These are phyloP conservation scores for Gallinago paraguaiae DNA, from an alignment of 2,113 vertebrate species.

Conservation along the genomic window DNA sequence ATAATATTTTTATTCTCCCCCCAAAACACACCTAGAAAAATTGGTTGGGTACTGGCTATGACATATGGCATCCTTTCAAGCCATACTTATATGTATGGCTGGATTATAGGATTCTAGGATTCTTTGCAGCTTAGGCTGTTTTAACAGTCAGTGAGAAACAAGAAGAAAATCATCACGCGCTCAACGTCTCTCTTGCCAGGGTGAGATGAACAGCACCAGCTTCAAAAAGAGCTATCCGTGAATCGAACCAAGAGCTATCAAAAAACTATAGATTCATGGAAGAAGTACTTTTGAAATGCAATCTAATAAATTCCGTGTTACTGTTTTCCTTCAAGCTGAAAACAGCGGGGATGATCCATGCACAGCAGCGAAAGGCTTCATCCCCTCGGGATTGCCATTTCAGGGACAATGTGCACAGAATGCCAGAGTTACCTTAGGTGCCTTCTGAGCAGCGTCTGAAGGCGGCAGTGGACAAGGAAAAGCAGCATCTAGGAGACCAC, in stretches of 20 bases:
- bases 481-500: neutral
- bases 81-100: neutral
- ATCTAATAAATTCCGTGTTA: rapidly evolving
- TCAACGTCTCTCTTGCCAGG: neutral
- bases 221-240: neutral
- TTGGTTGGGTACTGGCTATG: neutral
- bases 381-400: neutral
- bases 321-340: neutral
- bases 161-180: neutral
- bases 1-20: neutral
- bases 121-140: neutral
- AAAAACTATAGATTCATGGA: neutral
- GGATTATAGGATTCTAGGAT: neutral
- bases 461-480: neutral
- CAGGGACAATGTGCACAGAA: neutral
- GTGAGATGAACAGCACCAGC: neutral
- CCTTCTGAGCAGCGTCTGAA: neutral
- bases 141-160: neutral
- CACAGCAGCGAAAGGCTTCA: neutral
- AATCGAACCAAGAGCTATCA: rapidly evolving
- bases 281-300: neutral
- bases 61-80: neutral
- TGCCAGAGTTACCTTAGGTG: neutral
- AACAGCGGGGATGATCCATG: neutral
- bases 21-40: neutral